phyloP scores from a whole-genome alignment of 2,888 invertebrate species.

The Apamea crenata region DNA sequence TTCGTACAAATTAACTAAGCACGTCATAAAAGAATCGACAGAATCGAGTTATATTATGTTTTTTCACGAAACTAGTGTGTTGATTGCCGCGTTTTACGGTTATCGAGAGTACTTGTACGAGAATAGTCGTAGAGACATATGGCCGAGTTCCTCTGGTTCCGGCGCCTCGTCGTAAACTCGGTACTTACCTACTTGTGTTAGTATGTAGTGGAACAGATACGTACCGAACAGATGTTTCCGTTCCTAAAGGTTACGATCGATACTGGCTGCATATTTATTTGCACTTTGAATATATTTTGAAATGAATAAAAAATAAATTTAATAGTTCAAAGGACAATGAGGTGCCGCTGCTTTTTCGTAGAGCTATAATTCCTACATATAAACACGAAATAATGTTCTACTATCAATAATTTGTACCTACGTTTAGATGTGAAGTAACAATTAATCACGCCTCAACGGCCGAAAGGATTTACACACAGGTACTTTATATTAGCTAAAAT shows the following conservation, averaged over 20 bases:
- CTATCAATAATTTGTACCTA: not conserved
- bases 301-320: not conserved
- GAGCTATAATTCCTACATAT: not conserved
- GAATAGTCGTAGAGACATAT: constrained; percentile 56
- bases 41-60: constrained; percentile 20
- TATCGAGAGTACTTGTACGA: constrained; percentile 57
- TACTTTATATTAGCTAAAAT: not conserved
- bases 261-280: constrained; percentile 60
- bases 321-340: not conserved
- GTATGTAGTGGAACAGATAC: constrained; percentile 49
- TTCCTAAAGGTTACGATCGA: constrained; percentile 65
- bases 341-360: not conserved
- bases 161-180: constrained; percentile 58
- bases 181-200: constrained; percentile 38
- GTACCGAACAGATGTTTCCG: constrained; percentile 69
- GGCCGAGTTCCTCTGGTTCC: constrained; percentile 48
- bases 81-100: constrained; percentile 59
- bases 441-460: not conserved
- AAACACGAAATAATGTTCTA: not conserved
- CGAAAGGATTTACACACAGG: not conserved
- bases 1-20: constrained; percentile 14
- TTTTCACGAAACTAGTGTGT: constrained; percentile 42
- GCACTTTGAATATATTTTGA: constrained; percentile 7
- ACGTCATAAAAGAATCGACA: not conserved
- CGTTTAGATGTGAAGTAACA: not conserved